These are phyloP conservation scores for Lordiphosa stackelbergi DNA, from an alignment of 1,140 invertebrate species.

Conservation along the genomic window DNA sequence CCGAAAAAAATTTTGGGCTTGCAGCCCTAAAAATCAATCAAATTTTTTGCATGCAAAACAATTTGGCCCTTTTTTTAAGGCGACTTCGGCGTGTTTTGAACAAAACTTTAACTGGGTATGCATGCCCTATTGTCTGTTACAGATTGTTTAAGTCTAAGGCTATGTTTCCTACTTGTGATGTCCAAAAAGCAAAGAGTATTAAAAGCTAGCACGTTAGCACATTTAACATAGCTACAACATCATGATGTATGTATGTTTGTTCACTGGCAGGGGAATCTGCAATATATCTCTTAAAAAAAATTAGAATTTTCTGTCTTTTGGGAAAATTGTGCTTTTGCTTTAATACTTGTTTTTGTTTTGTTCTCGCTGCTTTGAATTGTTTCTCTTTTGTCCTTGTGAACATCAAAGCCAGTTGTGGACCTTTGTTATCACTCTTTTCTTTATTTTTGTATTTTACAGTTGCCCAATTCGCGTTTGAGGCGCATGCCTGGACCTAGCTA, in stretches of 20 bases:
- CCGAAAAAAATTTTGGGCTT: too few relatives aligned
- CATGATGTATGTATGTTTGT: conserved; percentile 3
- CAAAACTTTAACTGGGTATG: too few relatives aligned
- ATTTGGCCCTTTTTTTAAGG: too few relatives aligned
- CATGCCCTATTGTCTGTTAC: too few relatives aligned
- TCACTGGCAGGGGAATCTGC: conserved; percentile 4
- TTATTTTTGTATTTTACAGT: conserved; percentile 25
- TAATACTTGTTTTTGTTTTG: conserved; percentile 48
- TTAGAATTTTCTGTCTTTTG: conserved; percentile 55
- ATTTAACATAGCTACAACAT: background rate
- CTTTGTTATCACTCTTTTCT: conserved; percentile 57
- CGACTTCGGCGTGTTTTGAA: too few relatives aligned
- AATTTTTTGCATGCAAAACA: too few relatives aligned
- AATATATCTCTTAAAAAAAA: conserved; percentile 60
- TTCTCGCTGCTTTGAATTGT: conserved; percentile 31
- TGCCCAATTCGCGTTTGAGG: conserved; percentile 33
- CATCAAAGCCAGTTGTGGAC: conserved; percentile 56
- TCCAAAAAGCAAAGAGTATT: background rate
- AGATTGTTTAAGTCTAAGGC: conserved; percentile 19
- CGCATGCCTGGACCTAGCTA: conserved; percentile 16
- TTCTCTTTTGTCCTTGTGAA: conserved; percentile 59
- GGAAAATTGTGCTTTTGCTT: conserved; percentile 59
- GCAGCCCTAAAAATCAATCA: too few relatives aligned
- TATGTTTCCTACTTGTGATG: conserved; percentile 18
- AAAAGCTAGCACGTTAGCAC: background rate